Conservation (phyloP, 2,888 invertebrate genomes). For the Tachina fera region DNA sequence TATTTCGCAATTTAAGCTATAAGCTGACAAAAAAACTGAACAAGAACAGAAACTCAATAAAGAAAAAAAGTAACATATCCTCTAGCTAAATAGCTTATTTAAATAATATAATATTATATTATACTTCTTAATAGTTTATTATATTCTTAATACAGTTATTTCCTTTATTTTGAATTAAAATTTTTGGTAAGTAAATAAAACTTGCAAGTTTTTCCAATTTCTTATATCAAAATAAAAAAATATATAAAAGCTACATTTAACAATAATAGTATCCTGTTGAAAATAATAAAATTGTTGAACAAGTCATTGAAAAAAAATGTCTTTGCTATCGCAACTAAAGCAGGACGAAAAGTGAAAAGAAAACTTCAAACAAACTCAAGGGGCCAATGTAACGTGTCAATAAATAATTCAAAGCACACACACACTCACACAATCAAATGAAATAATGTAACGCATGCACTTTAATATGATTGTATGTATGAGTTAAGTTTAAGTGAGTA, state of each 20-base stretch:
- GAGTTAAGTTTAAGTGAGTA: background rate
- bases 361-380: slow-evolving; percentile 34
- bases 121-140: too few relatives aligned
- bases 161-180: background rate
- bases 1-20: too few relatives aligned
- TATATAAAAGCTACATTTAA: background rate
- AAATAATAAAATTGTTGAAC: slow-evolving; percentile 33
- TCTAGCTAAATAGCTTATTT: too few relatives aligned
- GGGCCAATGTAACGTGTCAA: slow-evolving; percentile 64
- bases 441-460: slow-evolving; percentile 26
- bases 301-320: slow-evolving; percentile 20
- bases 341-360: background rate
- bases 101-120: too few relatives aligned
- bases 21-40: too few relatives aligned
- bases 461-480: background rate
- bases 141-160: too few relatives aligned
- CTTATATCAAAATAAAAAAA: background rate
- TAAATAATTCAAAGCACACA: slow-evolving; percentile 44
- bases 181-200: slow-evolving; percentile 1
- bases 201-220: background rate
- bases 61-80: too few relatives aligned
- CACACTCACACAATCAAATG: slow-evolving; percentile 6
- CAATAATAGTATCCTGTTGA: slow-evolving; percentile 22
- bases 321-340: slow-evolving; percentile 14
- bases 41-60: too few relatives aligned